Evolutionary conservation across 37 sponge, comb jelly and placozoan genomes (phyloP).

Genomic region (Chondrilla cf. caribensis): DNA sequence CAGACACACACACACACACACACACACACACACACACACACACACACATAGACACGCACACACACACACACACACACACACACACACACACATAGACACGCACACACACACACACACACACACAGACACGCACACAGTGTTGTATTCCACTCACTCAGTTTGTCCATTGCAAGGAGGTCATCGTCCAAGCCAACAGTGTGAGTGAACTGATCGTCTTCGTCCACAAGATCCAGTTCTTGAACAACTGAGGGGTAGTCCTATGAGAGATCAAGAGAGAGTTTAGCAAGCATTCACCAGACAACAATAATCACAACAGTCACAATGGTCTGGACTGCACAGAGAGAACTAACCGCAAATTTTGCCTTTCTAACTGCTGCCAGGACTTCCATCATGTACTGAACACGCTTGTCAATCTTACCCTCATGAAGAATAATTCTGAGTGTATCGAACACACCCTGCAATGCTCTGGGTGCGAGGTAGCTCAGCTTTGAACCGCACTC

Average conservation of each 20-base stretch:
- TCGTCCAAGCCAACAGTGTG: slow-evolving; percentile 89
- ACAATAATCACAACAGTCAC: slow-evolving; percentile 6
- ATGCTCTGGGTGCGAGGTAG: slow-evolving; percentile 74
- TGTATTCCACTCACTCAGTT: slow-evolving; percentile 53
- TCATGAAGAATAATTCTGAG: slow-evolving; percentile 81
- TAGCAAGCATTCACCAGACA: background rate
- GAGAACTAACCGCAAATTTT: slow-evolving; percentile 71
- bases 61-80: no score
- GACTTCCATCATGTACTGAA: slow-evolving; percentile 98
- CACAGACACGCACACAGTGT: background rate
- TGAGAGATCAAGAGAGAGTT: background rate
- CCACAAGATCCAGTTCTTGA: slow-evolving; percentile 84
- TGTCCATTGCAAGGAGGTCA: slow-evolving; percentile 59
- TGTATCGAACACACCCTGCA: slow-evolving; percentile 86
- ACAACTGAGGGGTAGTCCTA: slow-evolving; percentile 83
- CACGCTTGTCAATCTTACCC: slow-evolving; percentile 71
- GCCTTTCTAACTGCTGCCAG: slow-evolving; percentile 93
- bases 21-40: no score
- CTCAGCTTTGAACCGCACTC: slow-evolving; percentile 83
- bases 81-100: no score
- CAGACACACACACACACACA: no score
- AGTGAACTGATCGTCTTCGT: slow-evolving; percentile 96
- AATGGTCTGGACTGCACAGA: background rate
- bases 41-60: no score
- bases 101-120: no score